phyloP scores from a whole-genome alignment of 2,888 invertebrate species.

The Peribatodes rhomboidaria region DNA sequence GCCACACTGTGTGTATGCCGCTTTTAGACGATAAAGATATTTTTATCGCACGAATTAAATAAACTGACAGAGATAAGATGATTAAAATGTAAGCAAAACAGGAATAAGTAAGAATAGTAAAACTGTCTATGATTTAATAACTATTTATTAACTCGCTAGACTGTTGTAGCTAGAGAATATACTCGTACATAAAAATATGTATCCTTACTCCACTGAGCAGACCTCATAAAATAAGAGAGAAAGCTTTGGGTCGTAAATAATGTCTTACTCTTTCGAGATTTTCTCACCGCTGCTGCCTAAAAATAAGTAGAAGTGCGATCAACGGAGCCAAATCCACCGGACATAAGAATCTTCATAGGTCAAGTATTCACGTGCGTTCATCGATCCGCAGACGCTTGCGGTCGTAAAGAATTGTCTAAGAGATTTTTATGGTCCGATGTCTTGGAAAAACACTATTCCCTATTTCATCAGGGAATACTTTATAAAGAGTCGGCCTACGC shows the following conservation, averaged over 20 bases:
- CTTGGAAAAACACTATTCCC: slow-evolving; percentile 33
- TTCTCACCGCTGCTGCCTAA: slow-evolving; percentile 10
- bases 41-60: neutral
- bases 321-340: neutral
- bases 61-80: no score
- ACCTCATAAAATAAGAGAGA: slow-evolving; percentile 1
- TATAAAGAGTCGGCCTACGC: slow-evolving; percentile 17
- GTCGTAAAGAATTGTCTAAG: slow-evolving; percentile 37
- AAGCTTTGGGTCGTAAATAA: neutral
- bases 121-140: no score
- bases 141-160: neutral
- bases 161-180: neutral
- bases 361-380: slow-evolving; percentile 32
- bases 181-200: neutral
- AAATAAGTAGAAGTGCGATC: slow-evolving; percentile 10
- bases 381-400: slow-evolving; percentile 33
- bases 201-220: neutral
- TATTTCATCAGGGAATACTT: slow-evolving; percentile 23
- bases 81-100: no score
- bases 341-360: slow-evolving; percentile 16
- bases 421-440: slow-evolving; percentile 35
- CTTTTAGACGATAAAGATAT: slow-evolving; percentile 4
- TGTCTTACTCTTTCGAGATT: slow-evolving; percentile 1
- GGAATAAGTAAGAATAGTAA: no score
- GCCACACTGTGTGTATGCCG: slow-evolving; percentile 2